Evolutionary conservation across 2,888 invertebrate genomes (phyloP).

Genomic region (Sinhomidia bicolor): DNA sequence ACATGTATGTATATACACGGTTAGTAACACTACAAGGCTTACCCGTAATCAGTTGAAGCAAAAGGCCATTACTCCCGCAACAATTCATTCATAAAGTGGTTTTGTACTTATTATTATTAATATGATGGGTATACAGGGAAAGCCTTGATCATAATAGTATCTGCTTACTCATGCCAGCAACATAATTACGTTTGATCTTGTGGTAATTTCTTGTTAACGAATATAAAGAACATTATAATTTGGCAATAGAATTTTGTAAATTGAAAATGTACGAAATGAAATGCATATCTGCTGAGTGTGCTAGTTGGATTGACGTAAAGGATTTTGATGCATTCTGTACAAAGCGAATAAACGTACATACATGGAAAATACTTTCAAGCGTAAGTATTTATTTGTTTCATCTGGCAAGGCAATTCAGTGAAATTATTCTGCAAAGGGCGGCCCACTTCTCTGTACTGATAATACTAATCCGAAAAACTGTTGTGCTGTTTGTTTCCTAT

Average conservation of each 20-base stretch:
- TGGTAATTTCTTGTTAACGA: neutral
- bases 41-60: neutral
- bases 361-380: too few relatives aligned
- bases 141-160: neutral
- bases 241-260: neutral
- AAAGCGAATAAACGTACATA: too few relatives aligned
- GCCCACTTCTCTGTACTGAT: too few relatives aligned
- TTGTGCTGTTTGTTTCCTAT: neutral
- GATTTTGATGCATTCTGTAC: too few relatives aligned
- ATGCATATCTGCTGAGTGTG: neutral
- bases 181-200: conserved; percentile 59
- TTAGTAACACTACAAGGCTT: neutral
- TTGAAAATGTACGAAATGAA: neutral
- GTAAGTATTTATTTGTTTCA: too few relatives aligned
- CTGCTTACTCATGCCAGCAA: conserved; percentile 19
- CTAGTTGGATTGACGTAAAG: too few relatives aligned
- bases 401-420: too few relatives aligned
- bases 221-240: neutral
- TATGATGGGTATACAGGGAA: neutral
- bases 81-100: conserved; percentile 61
- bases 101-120: conserved; percentile 1
- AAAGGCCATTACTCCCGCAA: conserved; percentile 50
- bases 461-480: neutral
- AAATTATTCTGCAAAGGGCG: too few relatives aligned
- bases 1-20: too few relatives aligned